Base-by-base conservation (phyloP, 2,888 invertebrate species). In the Noctuana brunneofusca region DNA sequence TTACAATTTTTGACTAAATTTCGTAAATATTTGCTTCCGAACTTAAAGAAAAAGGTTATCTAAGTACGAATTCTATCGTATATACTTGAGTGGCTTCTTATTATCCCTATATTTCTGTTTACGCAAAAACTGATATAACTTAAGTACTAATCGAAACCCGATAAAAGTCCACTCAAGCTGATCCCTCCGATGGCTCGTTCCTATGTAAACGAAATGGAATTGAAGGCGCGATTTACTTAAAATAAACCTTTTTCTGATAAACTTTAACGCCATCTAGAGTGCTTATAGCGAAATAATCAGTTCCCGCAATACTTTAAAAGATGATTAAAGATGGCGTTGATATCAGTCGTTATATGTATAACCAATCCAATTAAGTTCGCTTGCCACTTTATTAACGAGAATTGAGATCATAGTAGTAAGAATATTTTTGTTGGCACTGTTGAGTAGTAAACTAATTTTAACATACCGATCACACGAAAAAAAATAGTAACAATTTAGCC, bases 191-290 rank as follows among this genome's bases (percentile, higher is more conserved):
- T 43, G 20, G 27, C 58, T 56, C 52, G 58, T 52, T 30, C 20
- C 43, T 52, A 43, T 59, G 52, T 52, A 59, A 59, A 59, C 50
- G 52, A 59, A 59, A 59, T 59, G 41, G 52, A 59, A 59, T 59
- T 59, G 58, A 22, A 50, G 18, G 20, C 12, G 20, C 27, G 58
- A 58, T 52, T 58, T 20, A 30, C 16, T 58, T 6, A 4, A 58
- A 35, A 58, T 41, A 30, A 27, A 32, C 18, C 38, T 50, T 52
- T 2, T 52, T 50, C 27, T 50, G 46, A 46, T 46, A 18, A 43
- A 43, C 9, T 35, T 22, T 24, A 49, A 18, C 35, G 57, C 35
- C 57, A 35, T 57, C 14, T 35, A 35, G 57, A 4, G 22, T 14
- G 22, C n/a, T 35, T n/a, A 3, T 14, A 20, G 30, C 5, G 46